These are phyloP conservation scores for Pao palembangensis DNA, from an alignment of 2,113 vertebrate species.

Conservation along the genomic window DNA sequence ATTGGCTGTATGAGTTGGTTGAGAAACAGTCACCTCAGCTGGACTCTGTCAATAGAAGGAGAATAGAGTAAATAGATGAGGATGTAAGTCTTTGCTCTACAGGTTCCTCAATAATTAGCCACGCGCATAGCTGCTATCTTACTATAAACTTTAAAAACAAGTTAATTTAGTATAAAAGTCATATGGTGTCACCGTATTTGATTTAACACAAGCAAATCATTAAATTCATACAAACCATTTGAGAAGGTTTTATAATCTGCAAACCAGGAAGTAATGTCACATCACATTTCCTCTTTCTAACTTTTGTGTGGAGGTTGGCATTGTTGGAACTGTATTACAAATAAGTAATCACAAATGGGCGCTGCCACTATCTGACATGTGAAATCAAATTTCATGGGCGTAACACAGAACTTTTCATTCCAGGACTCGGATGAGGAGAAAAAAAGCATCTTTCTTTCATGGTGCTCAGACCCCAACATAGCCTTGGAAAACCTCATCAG, in stretches of 20 bases:
- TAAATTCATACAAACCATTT: constrained; percentile 32
- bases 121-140: neutral
- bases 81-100: constrained; percentile 33
- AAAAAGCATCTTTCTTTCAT: constrained; percentile 50
- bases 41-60: constrained; percentile 77
- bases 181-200: constrained; percentile 57
- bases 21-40: constrained; percentile 84
- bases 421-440: constrained; percentile 33
- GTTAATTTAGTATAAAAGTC: constrained; percentile 55
- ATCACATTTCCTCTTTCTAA: constrained; percentile 15
- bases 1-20: constrained; percentile 81
- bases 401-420: constrained; percentile 55
- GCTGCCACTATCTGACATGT: constrained; percentile 27
- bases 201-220: constrained; percentile 29
- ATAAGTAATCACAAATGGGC: constrained; percentile 19
- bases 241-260: constrained; percentile 1
- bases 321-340: constrained; percentile 3
- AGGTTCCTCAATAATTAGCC: constrained; percentile 40
- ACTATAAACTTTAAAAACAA: constrained; percentile 42
- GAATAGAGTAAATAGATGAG: constrained; percentile 43
- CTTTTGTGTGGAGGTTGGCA: constrained; percentile 21
- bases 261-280: constrained; percentile 11
- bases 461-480: constrained; percentile 24
- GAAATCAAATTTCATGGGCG: constrained; percentile 52
- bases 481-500: constrained; percentile 66